phyloP scores from a whole-genome alignment of 2,888 invertebrate species.

The Chymomyza caudatula region DNA sequence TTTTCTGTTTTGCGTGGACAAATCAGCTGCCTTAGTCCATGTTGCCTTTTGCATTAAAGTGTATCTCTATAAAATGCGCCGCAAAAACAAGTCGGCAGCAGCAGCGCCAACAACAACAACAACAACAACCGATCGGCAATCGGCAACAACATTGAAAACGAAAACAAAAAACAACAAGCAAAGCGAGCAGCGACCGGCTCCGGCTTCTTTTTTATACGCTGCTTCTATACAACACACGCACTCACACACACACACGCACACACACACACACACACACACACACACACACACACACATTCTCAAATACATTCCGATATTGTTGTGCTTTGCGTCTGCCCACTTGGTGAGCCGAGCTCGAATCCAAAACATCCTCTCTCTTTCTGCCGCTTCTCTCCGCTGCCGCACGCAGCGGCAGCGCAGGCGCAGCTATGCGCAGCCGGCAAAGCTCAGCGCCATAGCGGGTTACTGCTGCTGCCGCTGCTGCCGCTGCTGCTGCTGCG shows the following conservation, averaged over 20 bases:
- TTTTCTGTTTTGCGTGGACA: slow-evolving; percentile 8
- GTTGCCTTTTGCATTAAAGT: background rate
- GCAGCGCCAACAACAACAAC: slow-evolving; percentile 11
- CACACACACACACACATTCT: background rate
- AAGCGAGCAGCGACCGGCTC: slow-evolving; percentile 37
- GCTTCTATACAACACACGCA: slow-evolving; percentile 19
- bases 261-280: background rate
- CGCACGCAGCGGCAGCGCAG: slow-evolving; percentile 18
- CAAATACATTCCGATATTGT: background rate
- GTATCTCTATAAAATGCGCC: slow-evolving; percentile 41
- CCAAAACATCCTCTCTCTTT: slow-evolving; percentile 4
- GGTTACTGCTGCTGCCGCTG: background rate
- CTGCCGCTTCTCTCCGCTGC: background rate
- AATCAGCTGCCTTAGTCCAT: background rate
- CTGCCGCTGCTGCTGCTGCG: background rate
- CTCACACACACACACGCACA: background rate
- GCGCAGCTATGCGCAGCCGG: no score
- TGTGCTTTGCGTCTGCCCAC: background rate
- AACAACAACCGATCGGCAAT: slow-evolving; percentile 1
- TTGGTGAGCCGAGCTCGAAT: no score
- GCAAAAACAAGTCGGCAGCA: slow-evolving; percentile 32
- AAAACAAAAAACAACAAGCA: slow-evolving; percentile 21
- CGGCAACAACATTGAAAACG: slow-evolving; percentile 21
- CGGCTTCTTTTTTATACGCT: slow-evolving; percentile 25
- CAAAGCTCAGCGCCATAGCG: background rate